Evolutionary conservation across 2,113 vertebrate species (phyloP), one percentile per base, ranked within the genome.

Genomic region (Drymodes brunneopygia): DNA sequence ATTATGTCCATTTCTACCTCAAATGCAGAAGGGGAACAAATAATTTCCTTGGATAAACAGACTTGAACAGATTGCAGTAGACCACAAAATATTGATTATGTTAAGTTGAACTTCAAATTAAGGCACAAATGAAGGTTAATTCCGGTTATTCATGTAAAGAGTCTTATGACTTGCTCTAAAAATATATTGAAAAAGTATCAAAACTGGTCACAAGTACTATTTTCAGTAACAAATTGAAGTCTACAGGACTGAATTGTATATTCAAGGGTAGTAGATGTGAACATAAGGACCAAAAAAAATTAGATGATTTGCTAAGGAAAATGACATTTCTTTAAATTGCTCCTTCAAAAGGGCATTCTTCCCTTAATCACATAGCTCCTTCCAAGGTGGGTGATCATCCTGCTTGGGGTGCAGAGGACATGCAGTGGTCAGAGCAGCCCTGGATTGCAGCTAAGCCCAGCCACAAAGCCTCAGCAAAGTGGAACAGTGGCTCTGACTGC

Each of bases 91-190:
- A 97, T 97, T 88, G 95, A 96, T 96, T 97, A 95, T 92, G 92
- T 90, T 92, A 97, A 96, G 47, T 86, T 96, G 92, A 97, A 96
- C 92, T 95, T 97, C 94, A 96, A 94, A 95, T 94, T 93, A 97
- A 88, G 86, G 91, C 91, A 69, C 60, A 95, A 96, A 93, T 94
- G 88, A 97, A 96, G 95, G 95, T 92, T 96, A 96, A 95, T 96
- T 93, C 92, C 67, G 31, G 72, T 81, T 93, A 48, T 78, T 86
- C 80, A 58, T 54, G 33, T 73, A 78, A 83, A 74, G 45, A 77
- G 21, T 77, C 71, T 78, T 62, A 65, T 20, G 24, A 93, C 92
- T 94, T 70, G 56, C 72, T 86, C 86, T 81, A 31, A 88, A 92
- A 91, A 95, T 36, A 7, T 60, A 93, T 92, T 88, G 71, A 42